Evolutionary conservation across 2,113 vertebrate genomes (phyloP).

Genomic region (Sterna hirundo): DNA sequence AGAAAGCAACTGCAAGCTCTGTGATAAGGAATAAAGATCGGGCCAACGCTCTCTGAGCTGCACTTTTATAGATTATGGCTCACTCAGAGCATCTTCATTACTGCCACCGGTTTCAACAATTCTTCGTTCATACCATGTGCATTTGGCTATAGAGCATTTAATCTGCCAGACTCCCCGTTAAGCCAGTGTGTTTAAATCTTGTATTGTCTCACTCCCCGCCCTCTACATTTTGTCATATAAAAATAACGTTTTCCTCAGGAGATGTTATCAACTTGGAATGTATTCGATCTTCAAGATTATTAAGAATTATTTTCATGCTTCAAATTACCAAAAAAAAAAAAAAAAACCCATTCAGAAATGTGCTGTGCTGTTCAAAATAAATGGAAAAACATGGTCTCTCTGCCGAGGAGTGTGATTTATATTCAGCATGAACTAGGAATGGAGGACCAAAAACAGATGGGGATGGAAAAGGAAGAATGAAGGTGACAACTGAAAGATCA

Average conservation of each 20-base stretch:
- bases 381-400: background rate
- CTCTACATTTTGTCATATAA: background rate
- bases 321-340: background rate
- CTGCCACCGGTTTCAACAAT: background rate
- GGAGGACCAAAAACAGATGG: constrained; percentile 46
- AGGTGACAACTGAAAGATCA: constrained; percentile 16
- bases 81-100: background rate
- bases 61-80: background rate
- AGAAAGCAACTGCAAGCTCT: constrained; percentile 37
- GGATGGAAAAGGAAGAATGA: constrained; percentile 10
- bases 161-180: background rate
- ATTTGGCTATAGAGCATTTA: background rate
- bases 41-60: background rate
- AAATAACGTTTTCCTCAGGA: background rate
- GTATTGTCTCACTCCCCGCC: background rate
- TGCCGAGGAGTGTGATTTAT: background rate
- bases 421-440: constrained; percentile 15
- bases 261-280: background rate
- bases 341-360: background rate
- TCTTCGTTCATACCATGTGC: background rate
- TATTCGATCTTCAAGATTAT: background rate
- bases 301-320: background rate
- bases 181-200: background rate
- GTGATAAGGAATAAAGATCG: constrained; percentile 3
- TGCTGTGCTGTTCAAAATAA: background rate